A percentile compares a stretch with the other conserved stretches of the same genome.
These are phyloP conservation scores for Botia kubotai DNA, from an alignment of 2,797 vertebrate species.

Conservation along the genomic window DNA sequence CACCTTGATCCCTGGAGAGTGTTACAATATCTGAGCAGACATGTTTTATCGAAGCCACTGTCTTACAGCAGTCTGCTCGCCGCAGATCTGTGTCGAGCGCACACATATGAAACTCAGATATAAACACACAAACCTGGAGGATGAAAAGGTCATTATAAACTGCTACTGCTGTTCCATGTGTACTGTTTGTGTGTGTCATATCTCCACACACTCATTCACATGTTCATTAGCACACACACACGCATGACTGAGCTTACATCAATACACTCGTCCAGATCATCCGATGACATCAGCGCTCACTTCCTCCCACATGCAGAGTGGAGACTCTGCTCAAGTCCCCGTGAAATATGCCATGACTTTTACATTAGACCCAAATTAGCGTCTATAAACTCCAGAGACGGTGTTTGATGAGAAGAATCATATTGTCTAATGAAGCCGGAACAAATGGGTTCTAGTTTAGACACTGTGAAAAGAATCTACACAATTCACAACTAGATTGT, in stretches of 20 bases:
- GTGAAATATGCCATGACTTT: conserved; percentile 42
- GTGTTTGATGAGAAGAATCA: neutral
- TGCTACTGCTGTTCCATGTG: conserved; percentile 2
- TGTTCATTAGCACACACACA: conserved; percentile 36
- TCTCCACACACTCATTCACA: conserved; percentile 17
- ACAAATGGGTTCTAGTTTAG: neutral
- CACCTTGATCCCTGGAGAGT: conserved; percentile 24
- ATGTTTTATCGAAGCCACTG: conserved; percentile 3
- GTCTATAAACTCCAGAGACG: neutral
- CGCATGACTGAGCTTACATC: conserved; percentile 37
- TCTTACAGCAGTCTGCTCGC: conserved; percentile 20
- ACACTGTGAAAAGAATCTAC: neutral
- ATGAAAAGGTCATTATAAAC: conserved; percentile 26
- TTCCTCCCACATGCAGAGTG: conserved; percentile 20
- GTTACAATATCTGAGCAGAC: conserved; percentile 22
- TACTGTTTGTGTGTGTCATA: conserved; percentile 10
- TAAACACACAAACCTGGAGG: neutral
- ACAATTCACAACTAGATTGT: neutral
- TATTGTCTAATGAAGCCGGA: neutral
- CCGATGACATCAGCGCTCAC: conserved; percentile 17
- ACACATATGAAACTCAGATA: conserved; percentile 35
- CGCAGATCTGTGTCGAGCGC: conserved; percentile 19
- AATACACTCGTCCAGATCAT: conserved; percentile 5
- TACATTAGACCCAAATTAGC: conserved; percentile 27
- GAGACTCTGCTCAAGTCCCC: conserved; percentile 22